Evolutionary conservation across 2,797 vertebrate species (phyloP), one percentile per base, ranked within the genome.

Genomic region (Microctenopoma stevenorrisi): DNA sequence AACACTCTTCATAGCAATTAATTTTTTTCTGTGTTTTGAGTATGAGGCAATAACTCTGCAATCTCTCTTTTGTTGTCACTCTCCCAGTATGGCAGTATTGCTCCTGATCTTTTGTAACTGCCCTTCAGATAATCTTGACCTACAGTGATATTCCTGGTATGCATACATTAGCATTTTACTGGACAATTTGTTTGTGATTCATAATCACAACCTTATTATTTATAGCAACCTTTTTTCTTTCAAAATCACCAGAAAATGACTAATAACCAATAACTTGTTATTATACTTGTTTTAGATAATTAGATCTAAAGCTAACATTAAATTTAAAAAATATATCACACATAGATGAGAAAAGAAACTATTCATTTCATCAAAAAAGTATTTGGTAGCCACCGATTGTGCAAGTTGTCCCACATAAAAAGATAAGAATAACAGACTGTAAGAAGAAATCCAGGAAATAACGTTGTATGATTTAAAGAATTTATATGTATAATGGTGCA

Each of bases 1-100:
- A 72, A 72, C 46, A 60, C 22, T 61, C 52, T 76, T 83, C 74
- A 83, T 79, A 46, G 60, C 68, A 71, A 63, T 75, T 79, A 66
- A 53, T 60, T 14, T n/a, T 76, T 65, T 57, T 72, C 37, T 64
- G 58, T 76, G 54, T 80, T 82, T 78, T 81, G 61, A 56, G 53
- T 65, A 76, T 88, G 82, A 86, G 75, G 83, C 71, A 88, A 85
- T 47, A 56, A 50, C 30, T 8, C 48, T 62, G 85, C 79, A 87
- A 87, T 64, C 43, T 64, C 53, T 70, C 49, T 54, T 54, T 54
- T 52, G 48, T 61, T 72, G 46, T 59, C 48, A 18, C 55, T 75
- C 40, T 13, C 46, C 25, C 7, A 1, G 3, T 44, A 56, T 56
- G 43, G 42, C 16, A 25, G 52, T 72, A 37, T 70, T 71, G 42